Base-by-base conservation (phyloP, 2,888 invertebrate species). In the Heliconius ethilla region DNA sequence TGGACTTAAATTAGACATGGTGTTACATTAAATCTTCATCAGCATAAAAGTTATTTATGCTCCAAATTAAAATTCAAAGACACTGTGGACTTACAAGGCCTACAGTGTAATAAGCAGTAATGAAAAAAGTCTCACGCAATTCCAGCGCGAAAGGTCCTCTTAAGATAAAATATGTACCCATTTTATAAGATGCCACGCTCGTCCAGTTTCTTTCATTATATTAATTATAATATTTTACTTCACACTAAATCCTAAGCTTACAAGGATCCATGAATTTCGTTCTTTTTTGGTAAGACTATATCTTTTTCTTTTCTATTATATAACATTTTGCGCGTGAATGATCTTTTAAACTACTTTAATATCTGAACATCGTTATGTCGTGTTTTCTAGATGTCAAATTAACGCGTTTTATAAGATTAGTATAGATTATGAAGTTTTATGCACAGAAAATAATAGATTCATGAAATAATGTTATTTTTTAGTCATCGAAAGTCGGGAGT, bases 111-210 rank as follows among this genome's bases (percentile, higher is more conserved):
- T 74, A 74, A 74, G 74, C 37, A 74, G 73, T 63, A 63, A 74
- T 74, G 73, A 74, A 62, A 74, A 73, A 74, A 74, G 62, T 63
- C 73, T 74, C 27, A 74, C 73, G 62, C 37, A 59, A 74, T 74
- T 63, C 62, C 63, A 74, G 25, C 73, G 9, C 25, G 63, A 63
- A 74, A 74, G 73, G 63, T 74, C 63, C 73, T 63, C 37, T 74
- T 73, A 25, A 63, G 63, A 74, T 74, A 74, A 74, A 74, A 74
- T 74, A 74, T 74, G 63, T 74, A 62, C 73, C 62, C 40, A 62
- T 37, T 74, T 74, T 62, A 63, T 25, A 74, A 63, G 73, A 74
- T 63, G 73, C 63, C 73, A 63, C 63, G 73, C 62, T 62, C 63
- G 27, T 40, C 25, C 40, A 74, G 63, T 63, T 74, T 62, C 40